A percentile compares a stretch with the other conserved stretches of the same genome.
These are phyloP conservation scores for Drosophila mayri DNA, from an alignment of 1,140 invertebrate genomes.

Conservation along the genomic window DNA sequence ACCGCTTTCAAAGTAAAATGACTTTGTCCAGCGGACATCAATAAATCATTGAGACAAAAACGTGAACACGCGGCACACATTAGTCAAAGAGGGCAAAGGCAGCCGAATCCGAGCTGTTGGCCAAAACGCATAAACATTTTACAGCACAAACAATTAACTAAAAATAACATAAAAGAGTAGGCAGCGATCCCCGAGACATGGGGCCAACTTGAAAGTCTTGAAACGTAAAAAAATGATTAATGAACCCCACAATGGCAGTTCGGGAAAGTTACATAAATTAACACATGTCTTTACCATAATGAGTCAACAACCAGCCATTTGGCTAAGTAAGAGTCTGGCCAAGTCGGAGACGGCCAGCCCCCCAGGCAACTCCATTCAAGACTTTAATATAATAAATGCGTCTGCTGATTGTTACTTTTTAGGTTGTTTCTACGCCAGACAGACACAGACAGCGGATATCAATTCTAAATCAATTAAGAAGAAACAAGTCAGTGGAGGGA, in stretches of 20 bases:
- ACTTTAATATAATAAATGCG: conserved; percentile 70
- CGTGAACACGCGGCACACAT: conserved; percentile 74
- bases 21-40: conserved; percentile 47
- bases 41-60: conserved; percentile 74
- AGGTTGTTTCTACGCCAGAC: conserved; percentile 7
- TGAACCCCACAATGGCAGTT: conserved; percentile 68
- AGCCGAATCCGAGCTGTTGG: conserved; percentile 51
- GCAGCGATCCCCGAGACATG: conserved; percentile 49
- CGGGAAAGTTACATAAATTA: conserved; percentile 83
- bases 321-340: conserved; percentile 35
- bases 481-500: conserved; percentile 9
- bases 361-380: conserved; percentile 34
- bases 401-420: conserved; percentile 45
- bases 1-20: conserved; percentile 58
- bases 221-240: conserved; percentile 73
- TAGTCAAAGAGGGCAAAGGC: conserved; percentile 78
- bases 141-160: conserved; percentile 81
- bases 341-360: conserved; percentile 19
- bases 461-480: conserved; percentile 50
- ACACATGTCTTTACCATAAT: conserved; percentile 80
- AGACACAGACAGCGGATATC: conserved; percentile 16
- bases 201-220: conserved; percentile 35
- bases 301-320: conserved; percentile 49
- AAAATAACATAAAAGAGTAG: conserved; percentile 77
- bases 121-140: conserved; percentile 80